These are phyloP conservation scores for Diplazon laetatorius DNA, from an alignment of 2,888 invertebrate species.

Conservation along the genomic window DNA sequence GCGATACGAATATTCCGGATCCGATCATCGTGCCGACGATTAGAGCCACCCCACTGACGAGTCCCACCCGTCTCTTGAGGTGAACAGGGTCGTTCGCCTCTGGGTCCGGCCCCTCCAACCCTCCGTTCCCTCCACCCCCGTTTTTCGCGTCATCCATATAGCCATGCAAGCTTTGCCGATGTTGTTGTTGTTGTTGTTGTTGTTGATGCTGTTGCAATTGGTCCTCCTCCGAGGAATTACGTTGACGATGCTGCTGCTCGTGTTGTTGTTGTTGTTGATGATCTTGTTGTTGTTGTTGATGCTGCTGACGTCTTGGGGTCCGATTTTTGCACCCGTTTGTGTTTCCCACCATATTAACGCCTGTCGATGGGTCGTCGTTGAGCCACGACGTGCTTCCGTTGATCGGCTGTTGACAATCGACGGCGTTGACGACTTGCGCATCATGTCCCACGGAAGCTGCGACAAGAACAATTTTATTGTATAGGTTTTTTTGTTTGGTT, in stretches of 20 bases:
- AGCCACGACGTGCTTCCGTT: conserved; percentile 49
- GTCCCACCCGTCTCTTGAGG: conserved; percentile 99
- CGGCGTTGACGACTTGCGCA: conserved; percentile 75
- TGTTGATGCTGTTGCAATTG: conserved; percentile 57
- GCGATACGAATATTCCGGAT: conserved; percentile 99
- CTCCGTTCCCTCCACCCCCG: conserved; percentile 83
- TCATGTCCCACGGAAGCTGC: conserved; percentile 79
- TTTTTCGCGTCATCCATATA: conserved; percentile 80
- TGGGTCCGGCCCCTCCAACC: conserved; percentile 96
- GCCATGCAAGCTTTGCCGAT: conserved; percentile 60
- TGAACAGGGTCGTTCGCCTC: conserved; percentile 98
- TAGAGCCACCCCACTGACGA: conserved; percentile 99
- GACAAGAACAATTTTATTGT: conserved; percentile 33
- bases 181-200: conserved; percentile 57
- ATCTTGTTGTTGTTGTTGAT: conserved; percentile 58
- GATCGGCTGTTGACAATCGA: conserved; percentile 70
- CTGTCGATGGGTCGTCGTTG: conserved; percentile 57
- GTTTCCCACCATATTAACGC: conserved; percentile 56
- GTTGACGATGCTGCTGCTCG: conserved; percentile 42
- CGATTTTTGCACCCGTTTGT: conserved; percentile 61
- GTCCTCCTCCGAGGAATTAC: conserved; percentile 50
- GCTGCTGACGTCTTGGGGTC: conserved; percentile 60
- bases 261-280: conserved; percentile 51
- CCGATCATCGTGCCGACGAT: conserved; percentile 99
- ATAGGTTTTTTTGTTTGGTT: not conserved